Evolutionary conservation across 2,888 invertebrate genomes (phyloP).

Genomic region (Gortyna flavago): DNA sequence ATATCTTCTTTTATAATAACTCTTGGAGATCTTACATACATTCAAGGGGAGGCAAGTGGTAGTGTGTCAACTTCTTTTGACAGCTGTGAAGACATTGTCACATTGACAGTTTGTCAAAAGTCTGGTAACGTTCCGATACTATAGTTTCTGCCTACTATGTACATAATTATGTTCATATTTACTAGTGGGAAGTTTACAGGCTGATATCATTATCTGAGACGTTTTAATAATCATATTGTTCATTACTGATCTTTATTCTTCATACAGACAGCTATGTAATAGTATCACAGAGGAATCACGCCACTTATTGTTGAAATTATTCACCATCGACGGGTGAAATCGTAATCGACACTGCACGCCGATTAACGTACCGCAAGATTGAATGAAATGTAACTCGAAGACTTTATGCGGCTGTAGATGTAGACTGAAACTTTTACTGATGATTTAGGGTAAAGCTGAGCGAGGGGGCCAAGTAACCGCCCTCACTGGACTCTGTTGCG

Average conservation of each 20-base stretch:
- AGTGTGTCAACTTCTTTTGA: no score
- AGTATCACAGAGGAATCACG: slow-evolving; percentile 51
- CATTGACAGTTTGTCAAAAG: no score
- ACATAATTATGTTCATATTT: background rate
- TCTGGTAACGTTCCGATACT: no score
- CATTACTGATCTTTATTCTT: slow-evolving; percentile 32
- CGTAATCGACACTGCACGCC: slow-evolving; percentile 45
- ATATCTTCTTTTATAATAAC: no score
- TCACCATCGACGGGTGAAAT: slow-evolving; percentile 61
- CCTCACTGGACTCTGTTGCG: no score
- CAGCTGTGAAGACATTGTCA: no score
- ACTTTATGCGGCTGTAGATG: background rate
- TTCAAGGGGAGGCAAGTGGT: no score
- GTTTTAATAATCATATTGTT: slow-evolving; percentile 25
- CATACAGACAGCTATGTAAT: slow-evolving; percentile 57
- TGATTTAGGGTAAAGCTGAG: no score
- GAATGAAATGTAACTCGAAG: slow-evolving; percentile 46
- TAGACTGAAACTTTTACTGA: background rate
- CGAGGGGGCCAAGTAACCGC: no score
- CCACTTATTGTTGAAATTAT: slow-evolving; percentile 55
- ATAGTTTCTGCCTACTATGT: no score
- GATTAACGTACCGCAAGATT: slow-evolving; percentile 48
- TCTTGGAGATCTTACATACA: no score
- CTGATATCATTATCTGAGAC: background rate
- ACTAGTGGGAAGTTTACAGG: background rate